Evolutionary conservation across 2,888 invertebrate genomes (phyloP), one percentile per base, ranked within the genome.

Genomic region (Athripsodes cinereus): DNA sequence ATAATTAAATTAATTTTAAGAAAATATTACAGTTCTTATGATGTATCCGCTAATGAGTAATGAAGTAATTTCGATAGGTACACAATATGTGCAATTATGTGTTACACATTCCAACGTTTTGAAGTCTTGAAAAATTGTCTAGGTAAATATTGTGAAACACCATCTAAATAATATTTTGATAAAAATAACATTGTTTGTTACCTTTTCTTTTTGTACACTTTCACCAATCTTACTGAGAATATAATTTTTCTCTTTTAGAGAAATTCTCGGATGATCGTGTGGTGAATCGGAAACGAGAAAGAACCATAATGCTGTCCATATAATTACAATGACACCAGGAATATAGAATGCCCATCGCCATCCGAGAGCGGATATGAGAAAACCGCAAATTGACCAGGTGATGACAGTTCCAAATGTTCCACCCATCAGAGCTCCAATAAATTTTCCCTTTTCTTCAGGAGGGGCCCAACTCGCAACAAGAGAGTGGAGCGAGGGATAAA

Each of bases 381-480:
- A 70, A 2, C 87, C 87, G 26, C 85, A 80, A 1, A 87, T 69
- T 0, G 86, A 85, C 81, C 85, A 87, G 0, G 87, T 84, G 1
- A 86, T 72, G 1, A 87, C 83, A 0, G 87, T 87, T 2, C 85
- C 88, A 55, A 88, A 76, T 0, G 87, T 86, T 3, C 88, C 88
- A 11, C 88, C 88, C 79, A 87, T 83, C 66, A 88, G 74, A 0
- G 87, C 82, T 65, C 85, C 84, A 1, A 88, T 76, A 67, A 88
- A 88, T 67, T 87, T 85, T 8, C 87, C 84, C 68, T 85, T 87
- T 68, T 88, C 88, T n/a, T 81, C 78, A 1, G 88, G 87, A 0
- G 88, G 88, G 0, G 86, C 80, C 88, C 88, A 88, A 66, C 82
- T 79, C 0, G 88, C 86, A 2, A 88, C 82, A 58, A 88, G 68